Evolutionary conservation across 2,797 vertebrate genomes (phyloP), one percentile per base, ranked within the genome.

Genomic region (Moxostoma hubbsi): DNA sequence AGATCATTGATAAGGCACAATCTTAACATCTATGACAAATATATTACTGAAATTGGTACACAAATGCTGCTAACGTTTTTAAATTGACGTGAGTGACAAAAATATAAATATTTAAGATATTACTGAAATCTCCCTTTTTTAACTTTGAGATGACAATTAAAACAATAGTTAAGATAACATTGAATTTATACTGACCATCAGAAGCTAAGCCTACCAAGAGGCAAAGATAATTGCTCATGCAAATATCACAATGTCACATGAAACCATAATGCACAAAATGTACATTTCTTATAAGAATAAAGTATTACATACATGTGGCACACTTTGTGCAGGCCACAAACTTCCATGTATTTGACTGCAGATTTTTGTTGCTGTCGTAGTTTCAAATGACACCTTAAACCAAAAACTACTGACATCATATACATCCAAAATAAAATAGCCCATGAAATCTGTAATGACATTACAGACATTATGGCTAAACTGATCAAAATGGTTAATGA

Each of bases 121-220:
- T 76, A 50, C 66, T 82, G 79, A 87, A 87, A 85, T 85, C 85
- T 88, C 88, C 85, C 86, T 85, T 89, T 84, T 83, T 81, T 74
- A 81, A 84, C 51, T 50, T 74, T 0, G 62, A 86, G 73, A 82
- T 81, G 49, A 82, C 45, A 82, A 73, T 36, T 49, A 71, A 82
- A 62, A 57, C 65, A 62, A 54, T 73, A 18, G 80, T 65, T 55
- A 66, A 45, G 63, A 75, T 78, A 73, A 76, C 24, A 82, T 15
- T 72, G 53, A 82, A 51, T 61, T 80, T 74, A 18, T 80, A 75
- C 70, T 82, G 81, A 85, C 81, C 47, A 9, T 62, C 69, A 75
- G 63, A 77, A 73, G 47, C 64, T 57, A 77, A 73, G 72, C 53
- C 79, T 70, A 69, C 18, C 57, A 47, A 78, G 7, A 67, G 66